Conservation (phyloP, 2,113 vertebrate species). For the Scartelaos histophorus region DNA sequence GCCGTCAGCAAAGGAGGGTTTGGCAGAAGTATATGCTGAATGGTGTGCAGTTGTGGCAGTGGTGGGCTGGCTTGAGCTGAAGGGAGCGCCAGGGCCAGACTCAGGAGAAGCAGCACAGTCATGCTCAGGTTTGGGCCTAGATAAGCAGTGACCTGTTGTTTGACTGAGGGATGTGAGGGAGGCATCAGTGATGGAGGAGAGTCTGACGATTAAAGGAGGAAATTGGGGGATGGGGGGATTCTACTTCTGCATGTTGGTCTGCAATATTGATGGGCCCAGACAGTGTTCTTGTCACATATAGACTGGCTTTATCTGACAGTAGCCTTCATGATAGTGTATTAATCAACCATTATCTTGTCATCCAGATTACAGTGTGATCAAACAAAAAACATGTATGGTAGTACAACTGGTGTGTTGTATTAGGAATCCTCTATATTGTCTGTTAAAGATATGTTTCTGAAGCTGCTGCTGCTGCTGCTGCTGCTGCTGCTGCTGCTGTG, state of each 20-base stretch:
- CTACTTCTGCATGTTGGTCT: constrained; percentile 39
- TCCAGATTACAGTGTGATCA: neutral
- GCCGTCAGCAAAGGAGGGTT: constrained; percentile 29
- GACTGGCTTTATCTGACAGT: neutral
- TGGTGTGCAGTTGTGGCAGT: constrained; percentile 18
- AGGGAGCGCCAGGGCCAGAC: constrained; percentile 14
- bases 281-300: neutral
- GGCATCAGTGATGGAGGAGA: constrained; percentile 55
- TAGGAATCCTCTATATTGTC: neutral
- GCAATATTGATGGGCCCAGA: constrained; percentile 22
- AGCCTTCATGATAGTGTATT: neutral
- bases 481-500: constrained; percentile 15
- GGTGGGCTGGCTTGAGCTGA: constrained; percentile 10
- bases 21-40: constrained; percentile 22
- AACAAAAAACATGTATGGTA: neutral
- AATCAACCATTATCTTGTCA: neutral
- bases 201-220: constrained; percentile 45
- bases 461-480: neutral
- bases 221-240: constrained; percentile 66
- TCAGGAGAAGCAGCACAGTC: constrained; percentile 44
- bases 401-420: neutral
- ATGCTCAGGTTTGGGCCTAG: constrained; percentile 45
- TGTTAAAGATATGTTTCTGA: constrained; percentile 3
- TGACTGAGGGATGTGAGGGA: constrained; percentile 55
- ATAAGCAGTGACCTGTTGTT: constrained; percentile 66